These are phyloP conservation scores for Anniella stebbinsi DNA, from an alignment of 2,797 vertebrate species.

Conservation along the genomic window DNA sequence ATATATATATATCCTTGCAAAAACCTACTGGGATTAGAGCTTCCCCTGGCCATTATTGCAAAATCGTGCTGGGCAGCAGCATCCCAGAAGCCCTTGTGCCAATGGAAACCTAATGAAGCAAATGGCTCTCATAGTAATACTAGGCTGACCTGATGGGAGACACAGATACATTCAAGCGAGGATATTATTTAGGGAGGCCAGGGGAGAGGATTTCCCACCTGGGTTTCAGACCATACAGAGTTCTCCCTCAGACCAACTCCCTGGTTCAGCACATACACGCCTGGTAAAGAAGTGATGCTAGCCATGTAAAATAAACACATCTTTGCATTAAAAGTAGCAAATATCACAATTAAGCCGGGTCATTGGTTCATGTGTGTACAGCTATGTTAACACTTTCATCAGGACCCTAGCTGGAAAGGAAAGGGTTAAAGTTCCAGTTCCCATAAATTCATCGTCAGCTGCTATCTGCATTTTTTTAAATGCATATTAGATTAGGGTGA, in stretches of 20 bases:
- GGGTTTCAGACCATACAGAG: not conserved
- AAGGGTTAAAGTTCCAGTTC: not conserved
- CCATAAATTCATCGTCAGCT: too few relatives aligned
- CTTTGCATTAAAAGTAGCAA: not conserved
- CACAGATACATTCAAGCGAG: not conserved
- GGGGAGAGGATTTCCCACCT: not conserved
- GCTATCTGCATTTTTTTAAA: too few relatives aligned
- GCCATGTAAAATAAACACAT: not conserved
- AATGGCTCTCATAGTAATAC: not conserved
- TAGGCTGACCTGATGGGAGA: not conserved
- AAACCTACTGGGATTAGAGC: constrained; percentile 24
- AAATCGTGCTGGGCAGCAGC: constrained; percentile 45
- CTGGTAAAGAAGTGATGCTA: not conserved
- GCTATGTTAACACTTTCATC: too few relatives aligned
- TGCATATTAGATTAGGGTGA: too few relatives aligned
- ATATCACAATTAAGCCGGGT: too few relatives aligned
- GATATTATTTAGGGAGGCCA: not conserved
- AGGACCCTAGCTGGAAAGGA: too few relatives aligned
- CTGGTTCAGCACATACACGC: not conserved
- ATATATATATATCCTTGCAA: constrained; percentile 42
- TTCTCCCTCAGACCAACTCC: not conserved
- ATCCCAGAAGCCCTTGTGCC: constrained; percentile 27
- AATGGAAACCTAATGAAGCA: not conserved
- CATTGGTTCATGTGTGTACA: too few relatives aligned
- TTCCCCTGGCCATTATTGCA: constrained; percentile 10